phyloP scores from a whole-genome alignment of 2,797 vertebrate species.

The Nyctalus aviator region DNA sequence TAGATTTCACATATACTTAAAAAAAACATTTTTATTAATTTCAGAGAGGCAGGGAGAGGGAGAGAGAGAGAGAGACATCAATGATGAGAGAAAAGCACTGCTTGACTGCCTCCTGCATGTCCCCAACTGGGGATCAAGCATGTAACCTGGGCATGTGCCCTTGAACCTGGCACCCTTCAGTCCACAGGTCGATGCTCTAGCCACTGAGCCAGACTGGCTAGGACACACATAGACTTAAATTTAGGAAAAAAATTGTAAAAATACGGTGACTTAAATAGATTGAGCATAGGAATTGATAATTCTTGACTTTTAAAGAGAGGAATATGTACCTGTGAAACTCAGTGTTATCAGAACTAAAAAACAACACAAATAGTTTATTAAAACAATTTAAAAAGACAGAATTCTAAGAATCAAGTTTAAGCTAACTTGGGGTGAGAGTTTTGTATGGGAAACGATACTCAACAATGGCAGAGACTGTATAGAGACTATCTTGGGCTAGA shows the following conservation, averaged over 20 bases:
- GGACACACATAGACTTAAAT: not conserved
- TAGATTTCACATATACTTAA: not conserved
- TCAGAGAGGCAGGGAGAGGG: no score
- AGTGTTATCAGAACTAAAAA: slow-evolving; percentile 8
- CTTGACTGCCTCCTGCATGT: no score
- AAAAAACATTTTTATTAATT: no score
- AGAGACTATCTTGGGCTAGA: not conserved
- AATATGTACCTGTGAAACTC: not conserved
- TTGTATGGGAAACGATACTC: not conserved
- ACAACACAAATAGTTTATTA: not conserved
- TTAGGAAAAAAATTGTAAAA: not conserved
- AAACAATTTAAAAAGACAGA: not conserved
- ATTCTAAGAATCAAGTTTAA: not conserved
- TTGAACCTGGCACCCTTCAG: no score
- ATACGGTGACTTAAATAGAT: not conserved
- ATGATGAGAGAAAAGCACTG: no score
- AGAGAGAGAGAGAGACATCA: no score
- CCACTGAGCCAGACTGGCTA: no score
- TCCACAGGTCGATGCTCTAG: no score
- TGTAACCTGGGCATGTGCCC: no score
- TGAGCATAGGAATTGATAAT: not conserved
- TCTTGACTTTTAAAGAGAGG: slow-evolving; percentile 34
- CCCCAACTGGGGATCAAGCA: no score
- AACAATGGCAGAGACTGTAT: not conserved
- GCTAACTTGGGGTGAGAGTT: not conserved